Conservation (phyloP, 2,797 vertebrate species). For the Melanotaenia maccullochi region DNA sequence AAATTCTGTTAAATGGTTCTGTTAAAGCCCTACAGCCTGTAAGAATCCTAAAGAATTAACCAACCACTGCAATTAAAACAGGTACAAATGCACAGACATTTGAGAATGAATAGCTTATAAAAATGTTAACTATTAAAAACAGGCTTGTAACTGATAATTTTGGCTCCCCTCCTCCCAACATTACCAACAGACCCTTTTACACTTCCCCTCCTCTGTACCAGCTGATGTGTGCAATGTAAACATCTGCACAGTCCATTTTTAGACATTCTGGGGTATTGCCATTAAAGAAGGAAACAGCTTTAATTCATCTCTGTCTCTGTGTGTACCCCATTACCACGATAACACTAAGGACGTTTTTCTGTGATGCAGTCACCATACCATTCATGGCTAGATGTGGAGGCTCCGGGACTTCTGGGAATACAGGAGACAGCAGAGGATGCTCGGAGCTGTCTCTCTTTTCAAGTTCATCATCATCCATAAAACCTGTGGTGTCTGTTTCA, state of each 20-base stretch:
- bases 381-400: conserved; percentile 52
- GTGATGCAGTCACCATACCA: conserved; percentile 63
- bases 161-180: conserved; percentile 1
- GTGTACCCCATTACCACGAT: conserved; percentile 18
- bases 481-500: conserved; percentile 9
- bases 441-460: conserved; percentile 19
- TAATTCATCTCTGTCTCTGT: conserved; percentile 47
- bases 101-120: background rate
- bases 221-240: conserved; percentile 63
- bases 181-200: conserved; percentile 27
- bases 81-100: background rate
- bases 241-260: conserved; percentile 60
- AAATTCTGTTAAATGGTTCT: background rate
- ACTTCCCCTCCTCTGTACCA: conserved; percentile 46
- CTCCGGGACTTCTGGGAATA: conserved; percentile 46
- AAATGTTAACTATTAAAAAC: conserved; percentile 1
- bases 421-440: conserved; percentile 35
- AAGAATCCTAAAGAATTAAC: background rate
- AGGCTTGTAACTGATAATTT: conserved; percentile 1
- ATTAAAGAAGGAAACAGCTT: conserved; percentile 51
- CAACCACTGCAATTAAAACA: background rate
- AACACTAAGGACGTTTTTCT: conserved; percentile 24
- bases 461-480: conserved; percentile 17
- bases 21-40: background rate
- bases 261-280: conserved; percentile 51